Evolutionary conservation across 2,113 vertebrate genomes (phyloP), one percentile per base, ranked within the genome.

Genomic region (Theristicus caerulescens): DNA sequence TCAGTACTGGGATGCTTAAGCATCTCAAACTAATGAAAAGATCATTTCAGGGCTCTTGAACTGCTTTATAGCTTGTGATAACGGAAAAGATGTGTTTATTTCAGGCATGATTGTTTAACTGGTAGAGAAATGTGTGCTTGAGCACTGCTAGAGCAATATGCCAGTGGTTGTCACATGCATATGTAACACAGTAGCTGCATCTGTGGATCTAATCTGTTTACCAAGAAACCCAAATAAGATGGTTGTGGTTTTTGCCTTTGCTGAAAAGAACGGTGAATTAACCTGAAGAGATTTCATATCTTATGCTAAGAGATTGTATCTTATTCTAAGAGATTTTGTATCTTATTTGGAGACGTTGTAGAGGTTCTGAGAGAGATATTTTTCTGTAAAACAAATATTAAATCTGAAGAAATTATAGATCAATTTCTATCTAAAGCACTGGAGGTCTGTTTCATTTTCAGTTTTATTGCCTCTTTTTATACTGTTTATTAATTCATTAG

Each of bases 21-120:
- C 52, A 77, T 95, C 95, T 96, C 80, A 95, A 79, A 94, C 86
- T 97, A 97, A 94, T 97, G 94, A 96, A 97, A 97, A 88, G 77
- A 92, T 97, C 82, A 78, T 97, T 97, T 90, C 77, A 61, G 82
- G 87, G 91, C 76, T 88, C 95, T 84, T 97, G 88, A 97, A 74
- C 66, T 93, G 81, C 90, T 93, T 97, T 93, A 93, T 88, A 94
- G 87, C 93, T 70, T 95, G 55, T 61, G 81, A 51, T 97, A 92
- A 67, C 5, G 3, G 82, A 94, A 96, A 94, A 96, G 47, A 86
- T 95, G 47, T 93, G 62, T 93, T 97, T 97, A 94, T 96, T 96
- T 97, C 5, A 6, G 69, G 67, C 94, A 93, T 88, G 76, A 61
- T 95, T 79, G 79, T 94, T 97, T 97, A 94, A 94, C 61, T 87